phyloP scores from a whole-genome alignment of 2,888 invertebrate genomes.

The Diadegma fenestrale region DNA sequence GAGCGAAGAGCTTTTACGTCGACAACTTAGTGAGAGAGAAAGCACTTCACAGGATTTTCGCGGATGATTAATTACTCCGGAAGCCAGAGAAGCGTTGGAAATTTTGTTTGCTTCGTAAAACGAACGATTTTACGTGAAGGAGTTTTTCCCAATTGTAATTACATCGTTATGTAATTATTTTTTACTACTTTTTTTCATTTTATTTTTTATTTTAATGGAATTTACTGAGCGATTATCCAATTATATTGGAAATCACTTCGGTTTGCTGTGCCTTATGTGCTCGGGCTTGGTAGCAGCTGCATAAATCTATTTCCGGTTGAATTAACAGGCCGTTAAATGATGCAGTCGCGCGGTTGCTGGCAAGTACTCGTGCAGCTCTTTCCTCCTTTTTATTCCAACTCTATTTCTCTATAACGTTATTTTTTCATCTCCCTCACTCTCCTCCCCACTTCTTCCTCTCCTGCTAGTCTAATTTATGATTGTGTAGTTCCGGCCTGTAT shows the following conservation, averaged over 20 bases:
- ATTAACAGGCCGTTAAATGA: constrained; percentile 66
- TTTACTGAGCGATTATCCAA: constrained; percentile 31
- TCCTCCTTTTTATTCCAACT: constrained; percentile 1
- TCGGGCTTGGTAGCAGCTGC: constrained; percentile 43
- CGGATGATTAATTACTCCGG: constrained; percentile 45
- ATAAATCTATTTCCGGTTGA: constrained; percentile 67
- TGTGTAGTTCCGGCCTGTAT: constrained; percentile 65
- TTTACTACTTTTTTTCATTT: constrained; percentile 18
- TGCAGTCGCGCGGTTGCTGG: constrained; percentile 40
- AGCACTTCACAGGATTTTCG: constrained; percentile 21
- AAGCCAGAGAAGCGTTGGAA: constrained; percentile 45
- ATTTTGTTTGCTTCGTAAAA: constrained; percentile 2
- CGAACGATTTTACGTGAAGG: not conserved
- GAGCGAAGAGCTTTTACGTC: constrained; percentile 6
- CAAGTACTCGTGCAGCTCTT: constrained; percentile 26
- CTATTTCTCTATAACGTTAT: not conserved
- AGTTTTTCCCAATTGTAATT: constrained; percentile 17
- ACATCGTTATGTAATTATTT: constrained; percentile 9
- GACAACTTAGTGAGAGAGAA: constrained; percentile 8
- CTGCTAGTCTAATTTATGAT: constrained; percentile 65
- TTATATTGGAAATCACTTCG: constrained; percentile 48
- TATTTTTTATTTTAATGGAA: constrained; percentile 7
- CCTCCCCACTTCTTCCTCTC: not conserved
- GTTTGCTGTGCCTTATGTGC: constrained; percentile 1
- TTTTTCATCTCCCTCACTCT: constrained; percentile 12